These are phyloP conservation scores for Didymodactylos carnosus DNA, from an alignment of 2,888 invertebrate genomes.

Conservation along the genomic window DNA sequence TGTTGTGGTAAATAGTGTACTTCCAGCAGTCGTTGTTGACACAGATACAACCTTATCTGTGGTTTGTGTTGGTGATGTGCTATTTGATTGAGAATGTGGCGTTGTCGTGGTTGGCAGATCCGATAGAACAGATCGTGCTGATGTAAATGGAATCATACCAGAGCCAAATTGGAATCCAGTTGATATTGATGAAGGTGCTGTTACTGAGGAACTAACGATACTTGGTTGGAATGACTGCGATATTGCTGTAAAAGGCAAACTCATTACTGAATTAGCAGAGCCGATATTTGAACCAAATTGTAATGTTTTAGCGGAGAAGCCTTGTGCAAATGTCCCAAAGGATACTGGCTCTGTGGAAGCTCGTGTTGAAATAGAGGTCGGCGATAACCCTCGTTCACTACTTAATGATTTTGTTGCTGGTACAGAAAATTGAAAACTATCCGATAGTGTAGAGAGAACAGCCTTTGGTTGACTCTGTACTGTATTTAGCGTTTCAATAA, in stretches of 20 bases:
- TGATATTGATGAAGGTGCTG: background rate
- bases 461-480: too few relatives aligned
- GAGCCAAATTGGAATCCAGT: background rate
- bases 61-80: too few relatives aligned
- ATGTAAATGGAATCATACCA: background rate
- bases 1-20: background rate
- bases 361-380: background rate
- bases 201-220: background rate
- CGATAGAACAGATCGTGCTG: background rate
- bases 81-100: too few relatives aligned
- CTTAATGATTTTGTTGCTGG: background rate
- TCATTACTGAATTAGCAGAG: background rate
- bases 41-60: too few relatives aligned
- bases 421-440: background rate
- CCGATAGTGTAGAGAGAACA: too few relatives aligned
- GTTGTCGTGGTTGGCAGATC: background rate
- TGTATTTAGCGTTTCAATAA: too few relatives aligned
- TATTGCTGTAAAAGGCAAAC: background rate
- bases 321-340: too few relatives aligned
- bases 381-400: background rate
- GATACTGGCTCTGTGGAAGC: background rate
- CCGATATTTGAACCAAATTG: too few relatives aligned
- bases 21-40: too few relatives aligned
- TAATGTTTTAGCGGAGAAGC: too few relatives aligned
- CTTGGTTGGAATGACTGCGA: background rate